These are phyloP conservation scores for Garrulus glandarius DNA, from an alignment of 2,797 vertebrate species.

Conservation along the genomic window DNA sequence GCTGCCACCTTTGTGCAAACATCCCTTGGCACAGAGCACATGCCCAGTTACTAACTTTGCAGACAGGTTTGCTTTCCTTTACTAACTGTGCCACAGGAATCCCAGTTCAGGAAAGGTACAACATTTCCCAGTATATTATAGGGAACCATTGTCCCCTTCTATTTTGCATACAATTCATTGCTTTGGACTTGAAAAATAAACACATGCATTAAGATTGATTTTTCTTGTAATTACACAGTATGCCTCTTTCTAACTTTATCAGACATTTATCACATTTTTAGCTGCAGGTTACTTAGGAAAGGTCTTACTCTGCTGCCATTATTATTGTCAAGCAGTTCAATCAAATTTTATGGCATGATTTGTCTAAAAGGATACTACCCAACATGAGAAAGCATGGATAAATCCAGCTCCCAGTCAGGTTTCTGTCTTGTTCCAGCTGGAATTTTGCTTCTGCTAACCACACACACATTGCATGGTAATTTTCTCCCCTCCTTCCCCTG, in stretches of 20 bases:
- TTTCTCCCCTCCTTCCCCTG: constrained; percentile 21
- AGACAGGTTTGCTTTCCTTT: neutral
- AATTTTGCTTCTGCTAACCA: constrained; percentile 5
- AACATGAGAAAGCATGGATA: neutral
- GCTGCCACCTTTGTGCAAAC: neutral
- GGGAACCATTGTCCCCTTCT: neutral
- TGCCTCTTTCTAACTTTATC: neutral
- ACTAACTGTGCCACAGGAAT: neutral
- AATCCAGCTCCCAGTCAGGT: neutral
- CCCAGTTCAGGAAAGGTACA: neutral
- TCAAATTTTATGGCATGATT: neutral
- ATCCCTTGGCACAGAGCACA: neutral
- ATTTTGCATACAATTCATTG: neutral
- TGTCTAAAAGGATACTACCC: neutral
- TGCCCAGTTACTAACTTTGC: neutral
- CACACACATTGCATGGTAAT: neutral
- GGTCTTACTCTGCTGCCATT: neutral
- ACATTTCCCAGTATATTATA: neutral
- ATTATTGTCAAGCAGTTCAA: neutral
- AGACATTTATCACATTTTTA: neutral
- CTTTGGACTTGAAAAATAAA: neutral
- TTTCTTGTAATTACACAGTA: neutral
- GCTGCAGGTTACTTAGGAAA: neutral
- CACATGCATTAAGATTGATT: neutral
- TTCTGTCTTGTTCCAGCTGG: neutral